Base-by-base conservation (phyloP, 2,797 vertebrate species). In the Gymnocypris eckloni region DNA sequence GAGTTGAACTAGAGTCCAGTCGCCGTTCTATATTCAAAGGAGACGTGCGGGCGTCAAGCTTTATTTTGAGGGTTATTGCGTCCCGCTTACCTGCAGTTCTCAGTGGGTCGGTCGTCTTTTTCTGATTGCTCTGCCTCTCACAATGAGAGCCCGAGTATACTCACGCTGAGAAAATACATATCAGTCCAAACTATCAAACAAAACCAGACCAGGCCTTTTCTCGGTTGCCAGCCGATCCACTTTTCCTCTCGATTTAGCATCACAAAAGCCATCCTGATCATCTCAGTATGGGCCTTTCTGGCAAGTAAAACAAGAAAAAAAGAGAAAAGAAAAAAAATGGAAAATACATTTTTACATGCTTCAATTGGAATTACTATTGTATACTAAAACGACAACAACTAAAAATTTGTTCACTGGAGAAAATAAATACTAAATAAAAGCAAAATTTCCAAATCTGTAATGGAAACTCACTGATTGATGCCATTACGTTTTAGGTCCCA, bases 111-210 rank as follows among this genome's bases (percentile, higher is more conserved):
- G 22, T 43, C 33, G 4, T 81, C 43, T 86, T 64, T 67, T 81
- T 52, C 33, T 73, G 67, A 80, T 81, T 64, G 52, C 78, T 75
- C 41, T 59, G 28, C 76, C 11, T 70, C 83, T 70, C 37, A 79
- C 76, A 85, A 71, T 79, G 76, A 85, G 76, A 37, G 75, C 41
- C 52, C 45, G 77, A 72, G 76, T 85, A 66, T 73, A n/a, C 33
- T 66, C 84, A 80, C 1, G 45, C 84, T 86, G 84, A 80, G 78
- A 86, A 73, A 86, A 80, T 81, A 71, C 66, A 85, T 79, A 81
- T 86, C 69, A 73, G 78, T 73, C 67, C 54, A 80, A 79, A 81
- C 41, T 64, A 81, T 61, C 69, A 73, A 66, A 86, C 78, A 81
- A 73, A 81, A 86, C 69, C 69, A 48, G 52, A 54, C 66, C 41